Evolutionary conservation across 2,113 vertebrate species (phyloP).

Genomic region (Chaetodon auriga): DNA sequence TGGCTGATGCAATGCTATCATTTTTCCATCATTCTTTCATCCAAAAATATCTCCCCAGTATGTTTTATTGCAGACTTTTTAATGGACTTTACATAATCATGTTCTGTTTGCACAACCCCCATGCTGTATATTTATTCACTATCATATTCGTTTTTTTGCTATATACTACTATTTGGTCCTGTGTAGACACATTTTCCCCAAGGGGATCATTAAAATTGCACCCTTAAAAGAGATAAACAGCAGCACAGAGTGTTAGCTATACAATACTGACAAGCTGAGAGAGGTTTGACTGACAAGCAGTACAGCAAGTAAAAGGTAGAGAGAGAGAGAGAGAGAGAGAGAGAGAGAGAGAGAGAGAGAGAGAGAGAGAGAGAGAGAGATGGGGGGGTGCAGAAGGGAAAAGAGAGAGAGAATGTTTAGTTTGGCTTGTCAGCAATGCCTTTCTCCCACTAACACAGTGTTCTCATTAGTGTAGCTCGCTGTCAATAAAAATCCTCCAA

Average conservation of each 20-base stretch:
- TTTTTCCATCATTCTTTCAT: background rate
- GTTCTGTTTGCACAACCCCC: background rate
- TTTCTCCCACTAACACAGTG: background rate
- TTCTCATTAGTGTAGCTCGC: slow-evolving; percentile 35
- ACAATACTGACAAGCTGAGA: slow-evolving; percentile 4
- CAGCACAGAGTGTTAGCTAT: background rate
- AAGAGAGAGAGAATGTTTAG: slow-evolving; percentile 58
- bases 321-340: background rate
- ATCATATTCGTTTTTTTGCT: slow-evolving; percentile 4
- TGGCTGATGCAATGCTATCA: background rate
- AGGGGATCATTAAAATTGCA: background rate
- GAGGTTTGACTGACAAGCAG: slow-evolving; percentile 35
- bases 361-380: slow-evolving; percentile 14
- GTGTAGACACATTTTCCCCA: background rate
- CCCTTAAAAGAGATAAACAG: background rate
- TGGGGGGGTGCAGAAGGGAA: too few relatives aligned
- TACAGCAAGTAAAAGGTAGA: background rate
- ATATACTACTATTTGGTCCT: background rate
- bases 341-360: background rate
- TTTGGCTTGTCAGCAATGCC: slow-evolving; percentile 51
- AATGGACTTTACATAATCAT: background rate
- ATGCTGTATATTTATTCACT: background rate
- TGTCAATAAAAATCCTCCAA: slow-evolving; percentile 44
- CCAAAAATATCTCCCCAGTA: background rate
- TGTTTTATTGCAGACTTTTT: background rate